These are phyloP conservation scores for Oreochromis spilurus DNA, from an alignment of 2,113 vertebrate genomes.

Conservation along the genomic window DNA sequence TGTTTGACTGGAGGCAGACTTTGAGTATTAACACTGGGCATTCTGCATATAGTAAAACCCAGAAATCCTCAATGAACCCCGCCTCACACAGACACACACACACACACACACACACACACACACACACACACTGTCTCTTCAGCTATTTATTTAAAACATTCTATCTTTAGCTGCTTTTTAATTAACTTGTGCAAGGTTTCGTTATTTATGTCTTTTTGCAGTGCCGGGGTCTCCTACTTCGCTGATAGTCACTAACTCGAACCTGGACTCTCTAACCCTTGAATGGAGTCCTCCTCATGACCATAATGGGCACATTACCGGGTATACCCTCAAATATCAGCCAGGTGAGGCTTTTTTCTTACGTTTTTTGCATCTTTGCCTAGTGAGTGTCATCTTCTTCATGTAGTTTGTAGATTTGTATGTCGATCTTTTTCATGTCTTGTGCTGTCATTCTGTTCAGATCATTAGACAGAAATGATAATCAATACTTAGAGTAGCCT, in stretches of 20 bases:
- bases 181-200: background rate
- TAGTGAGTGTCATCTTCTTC: background rate
- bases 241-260: conserved; percentile 79
- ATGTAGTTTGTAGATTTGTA: conserved; percentile 37
- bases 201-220: conserved; percentile 46
- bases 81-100: background rate
- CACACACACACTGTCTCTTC: background rate
- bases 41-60: background rate
- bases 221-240: conserved; percentile 85
- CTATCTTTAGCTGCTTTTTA: background rate
- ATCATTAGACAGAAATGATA: background rate
- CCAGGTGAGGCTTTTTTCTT: conserved; percentile 79
- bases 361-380: background rate
- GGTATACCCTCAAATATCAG: conserved; percentile 90
- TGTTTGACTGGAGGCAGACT: background rate
- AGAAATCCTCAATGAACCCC: background rate
- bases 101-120: background rate
- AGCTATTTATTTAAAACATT: background rate
- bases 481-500: background rate
- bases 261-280: conserved; percentile 85
- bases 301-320: conserved; percentile 85
- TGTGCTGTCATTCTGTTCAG: conserved; percentile 10
- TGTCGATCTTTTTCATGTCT: conserved; percentile 32
- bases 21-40: background rate
- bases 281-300: conserved; percentile 87